These are phyloP conservation scores for Eristalis arbustorum DNA, from an alignment of 2,888 invertebrate species.

Conservation along the genomic window DNA sequence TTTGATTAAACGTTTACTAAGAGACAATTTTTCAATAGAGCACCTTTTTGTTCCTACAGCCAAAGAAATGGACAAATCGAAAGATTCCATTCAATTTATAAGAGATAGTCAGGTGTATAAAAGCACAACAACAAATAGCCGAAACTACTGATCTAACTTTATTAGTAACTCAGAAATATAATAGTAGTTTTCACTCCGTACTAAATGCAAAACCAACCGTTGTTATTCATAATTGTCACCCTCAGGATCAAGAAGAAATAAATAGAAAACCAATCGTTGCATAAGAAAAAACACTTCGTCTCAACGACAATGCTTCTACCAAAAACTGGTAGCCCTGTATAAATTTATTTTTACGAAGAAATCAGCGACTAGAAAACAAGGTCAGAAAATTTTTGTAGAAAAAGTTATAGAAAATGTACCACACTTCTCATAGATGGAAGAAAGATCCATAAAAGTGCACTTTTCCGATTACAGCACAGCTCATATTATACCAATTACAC, in stretches of 20 bases:
- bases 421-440: not conserved
- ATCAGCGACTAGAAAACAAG: not conserved
- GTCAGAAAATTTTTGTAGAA: slow-evolving; percentile 8
- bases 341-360: not conserved
- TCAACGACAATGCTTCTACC: not conserved
- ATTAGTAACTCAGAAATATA: slow-evolving; percentile 47
- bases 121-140: slow-evolving; percentile 43
- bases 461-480: not conserved
- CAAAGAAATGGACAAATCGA: slow-evolving; percentile 54
- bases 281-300: not conserved
- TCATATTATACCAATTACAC: not conserved
- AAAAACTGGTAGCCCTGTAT: not conserved
- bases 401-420: slow-evolving; percentile 14
- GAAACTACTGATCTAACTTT: slow-evolving; percentile 51
- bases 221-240: slow-evolving; percentile 4
- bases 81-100: slow-evolving; percentile 45
- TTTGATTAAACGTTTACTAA: not conserved
- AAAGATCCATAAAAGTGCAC: slow-evolving; percentile 7
- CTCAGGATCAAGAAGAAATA: not conserved
- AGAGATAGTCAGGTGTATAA: slow-evolving; percentile 53
- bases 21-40: slow-evolving; percentile 32
- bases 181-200: slow-evolving; percentile 45
- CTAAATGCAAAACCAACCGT: slow-evolving; percentile 7
- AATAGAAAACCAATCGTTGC: not conserved
- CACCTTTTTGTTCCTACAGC: slow-evolving; percentile 45